A percentile compares a stretch with the other conserved stretches of the same genome.
phyloP scores from a whole-genome alignment of 2,113 vertebrate species.

The Sebastes fasciatus region DNA sequence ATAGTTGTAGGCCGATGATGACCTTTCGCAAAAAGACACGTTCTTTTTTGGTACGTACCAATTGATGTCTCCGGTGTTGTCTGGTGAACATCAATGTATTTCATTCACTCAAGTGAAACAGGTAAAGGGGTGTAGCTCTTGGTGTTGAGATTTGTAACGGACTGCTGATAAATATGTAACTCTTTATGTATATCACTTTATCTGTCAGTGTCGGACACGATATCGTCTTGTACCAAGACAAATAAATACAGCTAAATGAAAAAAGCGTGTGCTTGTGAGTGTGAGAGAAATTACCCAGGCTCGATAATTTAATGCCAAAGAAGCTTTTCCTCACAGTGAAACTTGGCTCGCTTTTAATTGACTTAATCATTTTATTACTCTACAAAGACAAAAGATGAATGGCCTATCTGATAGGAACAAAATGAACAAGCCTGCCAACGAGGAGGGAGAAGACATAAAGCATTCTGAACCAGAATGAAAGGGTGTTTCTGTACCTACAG shows the following conservation, averaged over 20 bases:
- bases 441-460: constrained; percentile 53
- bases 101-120: not conserved
- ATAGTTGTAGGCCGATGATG: constrained; percentile 18
- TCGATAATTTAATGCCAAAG: constrained; percentile 60
- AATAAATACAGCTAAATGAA: constrained; percentile 33
- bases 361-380: constrained; percentile 77
- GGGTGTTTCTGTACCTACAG: constrained; percentile 37
- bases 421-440: constrained; percentile 66
- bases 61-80: constrained; percentile 1
- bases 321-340: constrained; percentile 51
- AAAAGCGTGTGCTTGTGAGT: constrained; percentile 29
- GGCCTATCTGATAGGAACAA: constrained; percentile 70
- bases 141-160: not conserved
- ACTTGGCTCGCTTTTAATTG: constrained; percentile 74
- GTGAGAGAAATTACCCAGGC: constrained; percentile 20
- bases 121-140: not conserved
- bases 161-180: constrained; percentile 5
- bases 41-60: not conserved
- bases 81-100: not conserved
- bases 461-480: constrained; percentile 48
- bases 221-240: constrained; percentile 36
- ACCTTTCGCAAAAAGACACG: constrained; percentile 47
- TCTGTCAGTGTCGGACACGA: constrained; percentile 41
- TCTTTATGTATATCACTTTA: constrained; percentile 12
- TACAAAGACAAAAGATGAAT: constrained; percentile 79